Percentiles rank a stretch among this genome's conserved stretches.
Evolutionary conservation across 2,113 vertebrate species (phyloP).

Genomic region (Hypomesus transpacificus): DNA sequence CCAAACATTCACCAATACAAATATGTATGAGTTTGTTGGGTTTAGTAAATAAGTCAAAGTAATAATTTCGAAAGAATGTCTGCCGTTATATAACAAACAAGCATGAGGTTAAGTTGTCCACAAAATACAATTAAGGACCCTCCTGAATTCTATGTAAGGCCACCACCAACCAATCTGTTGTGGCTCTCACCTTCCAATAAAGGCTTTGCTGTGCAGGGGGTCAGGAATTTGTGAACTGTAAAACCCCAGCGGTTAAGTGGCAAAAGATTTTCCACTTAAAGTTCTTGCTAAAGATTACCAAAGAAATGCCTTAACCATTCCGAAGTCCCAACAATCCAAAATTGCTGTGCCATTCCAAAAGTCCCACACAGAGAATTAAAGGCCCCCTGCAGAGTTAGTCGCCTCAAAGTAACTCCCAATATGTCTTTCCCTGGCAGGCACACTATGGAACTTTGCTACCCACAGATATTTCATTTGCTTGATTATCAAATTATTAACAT

Average conservation of each 20-base stretch:
- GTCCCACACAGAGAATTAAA: slow-evolving; percentile 45
- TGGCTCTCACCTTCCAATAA: slow-evolving; percentile 32
- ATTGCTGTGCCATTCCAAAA: slow-evolving; percentile 38
- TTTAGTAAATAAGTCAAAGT: not conserved
- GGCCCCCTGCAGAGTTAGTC: slow-evolving; percentile 41
- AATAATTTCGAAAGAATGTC: not conserved
- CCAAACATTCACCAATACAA: too few species aligned
- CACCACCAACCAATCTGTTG: slow-evolving; percentile 15
- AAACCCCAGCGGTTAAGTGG: slow-evolving; percentile 23
- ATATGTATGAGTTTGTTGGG: not conserved
- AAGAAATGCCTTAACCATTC: slow-evolving; percentile 53
- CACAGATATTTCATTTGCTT: too few species aligned
- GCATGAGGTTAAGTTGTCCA: not conserved
- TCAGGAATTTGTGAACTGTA: slow-evolving; percentile 60
- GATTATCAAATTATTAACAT: too few species aligned
- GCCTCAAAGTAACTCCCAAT: slow-evolving; percentile 7
- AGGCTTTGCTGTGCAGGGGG: slow-evolving; percentile 42
- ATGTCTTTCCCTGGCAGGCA: not conserved
- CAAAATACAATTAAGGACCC: not conserved
- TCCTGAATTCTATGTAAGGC: slow-evolving; percentile 6
- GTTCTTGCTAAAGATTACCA: slow-evolving; percentile 18
- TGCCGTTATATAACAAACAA: not conserved
- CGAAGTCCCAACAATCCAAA: slow-evolving; percentile 52
- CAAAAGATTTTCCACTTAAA: too few species aligned
- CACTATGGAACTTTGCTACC: too few species aligned